A percentile compares a stretch with the other conserved stretches of the same genome.
Evolutionary conservation across 1,140 invertebrate genomes (phyloP).

Genomic region (Pseudomyrmex cubaensis): DNA sequence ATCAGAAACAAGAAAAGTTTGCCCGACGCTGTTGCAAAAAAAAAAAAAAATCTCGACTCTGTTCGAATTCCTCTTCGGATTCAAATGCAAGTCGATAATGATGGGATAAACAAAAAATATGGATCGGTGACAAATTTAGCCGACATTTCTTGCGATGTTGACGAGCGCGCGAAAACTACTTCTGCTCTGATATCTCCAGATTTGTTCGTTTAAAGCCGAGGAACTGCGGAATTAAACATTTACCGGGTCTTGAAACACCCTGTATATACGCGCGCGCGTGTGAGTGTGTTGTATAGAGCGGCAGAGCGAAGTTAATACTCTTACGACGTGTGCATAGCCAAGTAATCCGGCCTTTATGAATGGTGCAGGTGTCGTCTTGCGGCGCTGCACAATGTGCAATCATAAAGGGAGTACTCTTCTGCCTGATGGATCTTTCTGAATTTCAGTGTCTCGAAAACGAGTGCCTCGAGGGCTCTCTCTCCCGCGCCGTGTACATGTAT

Average conservation of each 20-base stretch:
- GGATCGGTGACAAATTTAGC: too few species aligned
- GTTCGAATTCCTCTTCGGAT: too few species aligned
- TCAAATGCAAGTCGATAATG: too few species aligned
- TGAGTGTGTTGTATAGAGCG: not conserved
- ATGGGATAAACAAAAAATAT: too few species aligned
- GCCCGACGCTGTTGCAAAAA: too few species aligned
- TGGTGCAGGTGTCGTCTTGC: conserved; percentile 59
- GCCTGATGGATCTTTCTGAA: conserved; percentile 58
- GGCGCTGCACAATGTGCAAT: conserved; percentile 52
- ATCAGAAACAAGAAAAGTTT: too few species aligned
- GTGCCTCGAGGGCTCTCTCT: conserved; percentile 40
- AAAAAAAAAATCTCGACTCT: too few species aligned
- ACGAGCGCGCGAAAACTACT: too few species aligned
- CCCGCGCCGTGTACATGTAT: not conserved
- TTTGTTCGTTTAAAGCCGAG: too few species aligned
- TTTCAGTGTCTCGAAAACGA: conserved; percentile 55
- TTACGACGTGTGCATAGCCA: conserved; percentile 54
- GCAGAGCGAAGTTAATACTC: conserved; percentile 49
- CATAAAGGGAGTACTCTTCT: conserved; percentile 61
- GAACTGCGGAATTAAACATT: too few species aligned
- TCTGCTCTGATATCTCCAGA: not conserved
- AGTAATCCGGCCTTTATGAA: conserved; percentile 57
- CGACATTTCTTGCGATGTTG: too few species aligned
- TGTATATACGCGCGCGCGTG: not conserved
- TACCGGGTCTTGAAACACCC: conserved; percentile 9